A percentile compares a stretch with the other conserved stretches of the same genome.
Conservation (phyloP, 1,140 invertebrate genomes). For the Gonioctena quinquepunctata region DNA sequence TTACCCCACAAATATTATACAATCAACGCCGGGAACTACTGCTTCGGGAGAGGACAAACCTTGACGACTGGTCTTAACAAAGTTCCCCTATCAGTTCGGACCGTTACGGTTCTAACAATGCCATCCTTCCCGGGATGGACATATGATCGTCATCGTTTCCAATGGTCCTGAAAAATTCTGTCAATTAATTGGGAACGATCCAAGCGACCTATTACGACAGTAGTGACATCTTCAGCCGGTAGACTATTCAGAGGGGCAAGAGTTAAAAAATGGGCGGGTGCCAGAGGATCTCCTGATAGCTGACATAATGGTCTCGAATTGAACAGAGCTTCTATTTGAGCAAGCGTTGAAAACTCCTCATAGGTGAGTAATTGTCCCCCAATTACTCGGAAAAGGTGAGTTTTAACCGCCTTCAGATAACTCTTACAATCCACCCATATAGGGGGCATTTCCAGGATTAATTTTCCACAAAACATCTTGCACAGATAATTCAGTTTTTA, state of each 20-base stretch:
- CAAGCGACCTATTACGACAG: background rate
- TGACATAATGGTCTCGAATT: background rate
- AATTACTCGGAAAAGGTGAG: background rate
- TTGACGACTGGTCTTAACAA: no score
- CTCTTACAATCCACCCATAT: background rate
- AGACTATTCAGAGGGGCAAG: background rate
- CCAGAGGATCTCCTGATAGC: background rate
- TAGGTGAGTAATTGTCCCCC: background rate
- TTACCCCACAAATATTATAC: no score
- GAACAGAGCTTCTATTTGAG: background rate
- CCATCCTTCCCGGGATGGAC: no score
- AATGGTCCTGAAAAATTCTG: background rate
- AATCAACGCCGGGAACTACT: no score
- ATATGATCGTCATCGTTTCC: background rate
- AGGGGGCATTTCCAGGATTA: background rate
- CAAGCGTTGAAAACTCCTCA: background rate
- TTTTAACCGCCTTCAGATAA: background rate
- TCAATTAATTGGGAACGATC: background rate
- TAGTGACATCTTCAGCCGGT: background rate
- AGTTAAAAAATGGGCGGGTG: no score
- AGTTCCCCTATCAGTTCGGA: no score
- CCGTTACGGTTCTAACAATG: no score
- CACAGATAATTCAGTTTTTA: background rate
- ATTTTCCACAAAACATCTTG: background rate
- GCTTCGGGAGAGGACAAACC: no score